Evolutionary conservation across 2,113 vertebrate genomes (phyloP), one percentile per base, ranked within the genome.

Genomic region (Tenebrosternarchus preto): DNA sequence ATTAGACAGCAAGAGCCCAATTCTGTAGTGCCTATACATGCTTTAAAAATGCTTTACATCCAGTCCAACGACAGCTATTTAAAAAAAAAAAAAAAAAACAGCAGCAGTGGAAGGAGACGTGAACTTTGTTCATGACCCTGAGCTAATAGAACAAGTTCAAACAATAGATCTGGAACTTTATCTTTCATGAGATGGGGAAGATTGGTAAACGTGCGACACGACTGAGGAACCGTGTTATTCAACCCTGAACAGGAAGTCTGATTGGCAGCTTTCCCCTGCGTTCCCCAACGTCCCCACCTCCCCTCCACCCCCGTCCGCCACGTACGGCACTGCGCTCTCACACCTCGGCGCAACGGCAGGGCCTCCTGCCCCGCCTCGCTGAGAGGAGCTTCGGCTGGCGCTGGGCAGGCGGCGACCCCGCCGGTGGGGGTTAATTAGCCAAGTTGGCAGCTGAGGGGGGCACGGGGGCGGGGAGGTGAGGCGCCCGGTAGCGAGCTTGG

Each of bases 41-140:
- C 88, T 84, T 64, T 9, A 11, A 53, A 69, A 36, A 5, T 9
- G 39, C 39, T 9, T 6, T 46, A 46, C 5, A 46, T 85, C 88
- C 87, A 89, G 85, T 91, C 90, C 90, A 86, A 86, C 91, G 90
- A 91, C 90, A 87, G 85, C 91, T 90, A 89, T 85, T 85, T 89
- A 84, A 85, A 85, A 78, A 88, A 85, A 89, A 86, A 84, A 88
- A 87, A 86, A 78, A 80, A 86, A 78, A 20, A 63, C 60, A 31
- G 63, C 76, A 33, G 63, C 9, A 56, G 46, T 36, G 53, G 3
- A 39, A 29, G 29, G 20, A 55, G 55, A 46, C 57, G 61, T 43
- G 7, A 82, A 61, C 5, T 56, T 66, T 67, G 25, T 59, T 24
- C 24, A 22, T 33, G 36, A 63, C 57, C 59, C 78, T 29, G 43